Evolutionary conservation across 2,888 invertebrate genomes (phyloP), one percentile per base, ranked within the genome.

Genomic region (Eristalis intricaria): DNA sequence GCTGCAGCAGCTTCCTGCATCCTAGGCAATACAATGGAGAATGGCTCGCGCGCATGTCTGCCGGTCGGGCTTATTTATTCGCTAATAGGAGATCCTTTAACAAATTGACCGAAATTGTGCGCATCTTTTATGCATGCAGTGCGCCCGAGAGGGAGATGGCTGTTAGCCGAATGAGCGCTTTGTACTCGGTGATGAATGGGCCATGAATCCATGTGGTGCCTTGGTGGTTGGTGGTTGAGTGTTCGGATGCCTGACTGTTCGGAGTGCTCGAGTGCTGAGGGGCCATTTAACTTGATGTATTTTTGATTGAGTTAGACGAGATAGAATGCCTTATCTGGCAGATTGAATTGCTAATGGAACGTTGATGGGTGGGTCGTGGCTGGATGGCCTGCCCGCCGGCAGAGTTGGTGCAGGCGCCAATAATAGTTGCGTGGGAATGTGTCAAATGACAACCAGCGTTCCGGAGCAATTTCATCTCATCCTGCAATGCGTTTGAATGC

Each of bases 81-180:
- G 76, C 81, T 83, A 86, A 86, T 86, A 58, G 78, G 75, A 84
- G 87, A 87, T 87, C 84, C 87, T 87, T 87, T 84, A 84, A 84
- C 87, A 87, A 87, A 87, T 87, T 87, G 87, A 80, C 79, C 84
- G 84, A 87, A 87, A 87, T 84, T 87, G 87, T 66, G 87, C 79
- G 68, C 76, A 87, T 87, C 87, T 87, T 87, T 87, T 87, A 87
- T 87, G 83, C 87, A 87, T 87, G 84, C 87, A 76, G 43, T 71
- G 73, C 50, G 64, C 68, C 69, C 74, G 70, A 64, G 73, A 73
- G 66, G 38, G 19, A 83, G 63, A 65, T 73, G 60, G 29, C 13
- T 83, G 70, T 75, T 75, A 82, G 74, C 61, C 65, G 68, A 69
- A 68, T 73, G 56, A 78, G 65, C 71, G 74, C 65, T 86, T 86